Conservation (phyloP, 1,140 invertebrate species). For the Cydia fagiglandana region DNA sequence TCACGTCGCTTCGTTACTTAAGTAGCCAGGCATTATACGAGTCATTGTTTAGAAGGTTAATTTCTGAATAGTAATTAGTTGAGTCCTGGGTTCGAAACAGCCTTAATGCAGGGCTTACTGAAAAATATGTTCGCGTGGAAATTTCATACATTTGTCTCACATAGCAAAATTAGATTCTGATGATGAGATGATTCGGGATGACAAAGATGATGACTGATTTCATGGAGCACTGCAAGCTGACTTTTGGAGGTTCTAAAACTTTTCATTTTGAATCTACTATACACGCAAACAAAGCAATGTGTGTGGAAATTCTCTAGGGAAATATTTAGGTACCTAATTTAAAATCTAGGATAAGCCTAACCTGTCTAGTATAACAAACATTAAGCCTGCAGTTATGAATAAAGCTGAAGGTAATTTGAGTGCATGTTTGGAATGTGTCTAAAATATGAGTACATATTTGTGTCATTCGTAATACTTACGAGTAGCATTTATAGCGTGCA, state of each 20-base stretch:
- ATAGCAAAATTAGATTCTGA: too few species aligned
- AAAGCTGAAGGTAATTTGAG: constrained; percentile 13
- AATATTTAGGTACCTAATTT: background rate
- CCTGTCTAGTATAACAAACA: background rate
- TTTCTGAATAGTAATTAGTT: constrained; percentile 13
- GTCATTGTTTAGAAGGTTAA: background rate
- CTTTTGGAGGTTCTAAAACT: too few species aligned
- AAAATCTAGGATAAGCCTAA: background rate
- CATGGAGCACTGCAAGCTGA: too few species aligned
- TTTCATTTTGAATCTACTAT: too few species aligned
- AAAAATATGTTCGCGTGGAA: too few species aligned
- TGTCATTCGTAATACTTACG: constrained; percentile 3
- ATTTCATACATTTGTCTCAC: too few species aligned
- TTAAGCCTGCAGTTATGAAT: background rate
- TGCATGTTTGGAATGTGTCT: constrained; percentile 2
- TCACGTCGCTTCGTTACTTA: constrained; percentile 33
- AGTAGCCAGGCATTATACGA: background rate
- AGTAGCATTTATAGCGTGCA: background rate
- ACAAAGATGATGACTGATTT: too few species aligned
- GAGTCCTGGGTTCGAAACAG: background rate
- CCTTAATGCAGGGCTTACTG: too few species aligned
- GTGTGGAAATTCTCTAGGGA: too few species aligned
- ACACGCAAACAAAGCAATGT: too few species aligned
- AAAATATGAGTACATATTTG: constrained; percentile 23
- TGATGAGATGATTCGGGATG: too few species aligned